Percentiles rank a stretch among this genome's conserved stretches.
Conservation (phyloP, 2,888 invertebrate genomes). For the Acanthosepion esculentum region DNA sequence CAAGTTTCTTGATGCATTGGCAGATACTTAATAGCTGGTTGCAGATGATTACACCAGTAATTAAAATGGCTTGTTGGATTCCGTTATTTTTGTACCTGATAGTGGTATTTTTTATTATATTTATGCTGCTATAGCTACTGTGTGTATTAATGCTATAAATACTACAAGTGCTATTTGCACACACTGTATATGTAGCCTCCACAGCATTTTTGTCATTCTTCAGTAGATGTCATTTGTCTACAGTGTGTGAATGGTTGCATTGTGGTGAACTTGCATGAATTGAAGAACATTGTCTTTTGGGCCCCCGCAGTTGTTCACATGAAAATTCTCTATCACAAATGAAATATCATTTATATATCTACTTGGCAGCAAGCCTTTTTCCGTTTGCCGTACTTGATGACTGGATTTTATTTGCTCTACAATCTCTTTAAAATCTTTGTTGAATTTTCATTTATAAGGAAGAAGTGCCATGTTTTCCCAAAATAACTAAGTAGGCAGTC, state of each 20-base stretch:
- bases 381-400: not conserved
- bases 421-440: not conserved
- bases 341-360: not conserved
- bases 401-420: not conserved
- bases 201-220: not conserved
- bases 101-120: not conserved
- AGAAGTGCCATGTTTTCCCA: not conserved
- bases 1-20: not conserved
- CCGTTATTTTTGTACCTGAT: not conserved
- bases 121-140: not conserved
- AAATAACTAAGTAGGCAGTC: not conserved
- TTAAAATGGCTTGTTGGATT: not conserved
- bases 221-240: not conserved
- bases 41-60: not conserved
- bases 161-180: not conserved
- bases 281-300: not conserved
- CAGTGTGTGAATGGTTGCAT: not conserved
- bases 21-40: not conserved
- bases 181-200: not conserved
- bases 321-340: not conserved
- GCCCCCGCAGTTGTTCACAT: not conserved
- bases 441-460: not conserved
- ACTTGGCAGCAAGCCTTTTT: not conserved
- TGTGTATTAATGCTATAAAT: not conserved
- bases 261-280: not conserved